Percentiles rank a stretch among this genome's conserved stretches.
Evolutionary conservation across 1,140 invertebrate genomes (phyloP).

Genomic region (Eriosoma lanigerum): DNA sequence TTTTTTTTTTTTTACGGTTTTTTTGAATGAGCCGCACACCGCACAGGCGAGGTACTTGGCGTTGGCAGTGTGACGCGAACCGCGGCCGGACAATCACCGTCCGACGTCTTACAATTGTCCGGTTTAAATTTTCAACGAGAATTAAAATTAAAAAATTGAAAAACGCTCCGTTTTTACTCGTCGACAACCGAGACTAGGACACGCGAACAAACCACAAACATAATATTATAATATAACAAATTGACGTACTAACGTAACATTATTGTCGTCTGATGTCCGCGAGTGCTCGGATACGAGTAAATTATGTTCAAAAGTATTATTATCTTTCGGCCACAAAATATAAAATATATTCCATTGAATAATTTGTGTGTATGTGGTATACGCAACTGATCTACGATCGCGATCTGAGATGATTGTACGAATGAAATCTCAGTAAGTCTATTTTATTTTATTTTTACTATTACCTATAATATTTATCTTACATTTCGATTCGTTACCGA

Average conservation of each 20-base stretch:
- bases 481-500: too few species aligned
- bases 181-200: background rate
- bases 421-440: slow-evolving; percentile 6
- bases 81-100: background rate
- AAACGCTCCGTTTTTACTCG: too few species aligned
- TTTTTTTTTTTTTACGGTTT: background rate
- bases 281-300: too few species aligned
- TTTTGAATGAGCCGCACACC: slow-evolving; percentile 3
- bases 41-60: background rate
- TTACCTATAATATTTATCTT: too few species aligned
- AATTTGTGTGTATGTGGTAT: background rate
- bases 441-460: background rate
- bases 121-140: too few species aligned
- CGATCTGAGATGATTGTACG: slow-evolving; percentile 19
- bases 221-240: background rate
- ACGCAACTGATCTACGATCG: background rate
- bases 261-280: too few species aligned
- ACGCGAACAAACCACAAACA: background rate
- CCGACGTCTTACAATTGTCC: too few species aligned
- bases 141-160: too few species aligned
- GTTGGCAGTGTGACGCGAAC: slow-evolving; percentile 10
- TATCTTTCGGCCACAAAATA: too few species aligned
- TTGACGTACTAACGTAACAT: too few species aligned
- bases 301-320: too few species aligned
- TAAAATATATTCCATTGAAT: too few species aligned